Base-by-base conservation (phyloP, 2,113 vertebrate species). In the Urocitellus parryii region DNA sequence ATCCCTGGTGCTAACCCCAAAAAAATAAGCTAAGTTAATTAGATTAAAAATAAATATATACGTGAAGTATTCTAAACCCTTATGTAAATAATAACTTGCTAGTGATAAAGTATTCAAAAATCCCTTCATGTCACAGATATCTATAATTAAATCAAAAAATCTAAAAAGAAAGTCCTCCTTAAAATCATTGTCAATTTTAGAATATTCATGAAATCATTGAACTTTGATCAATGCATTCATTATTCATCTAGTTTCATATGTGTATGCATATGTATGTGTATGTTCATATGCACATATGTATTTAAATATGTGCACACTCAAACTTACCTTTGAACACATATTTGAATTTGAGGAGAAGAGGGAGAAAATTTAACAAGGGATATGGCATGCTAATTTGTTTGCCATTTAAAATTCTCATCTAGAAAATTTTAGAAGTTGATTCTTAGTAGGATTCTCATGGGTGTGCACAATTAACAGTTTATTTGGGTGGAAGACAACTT, bases 101-200 rank as follows among this genome's bases (percentile, higher is more conserved):
- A 96, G 18, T 68, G 18, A 65, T 65, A 92, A 29, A n/a, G 34
- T 81, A 79, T 58, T 90, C 29, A 92, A 96, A 78, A 11, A 74
- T 37, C 1, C 18, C 32, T 96, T 91, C 1, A 74, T 68, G 61
- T 83, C 45, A 95, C 5, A 61, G 29, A 95, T 96, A 85, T 92
- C 84, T 97, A 82, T 88, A 42, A 27, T 92, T 65, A 94, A 79
- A 14, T 42, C 53, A 51, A 82, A 90, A 97, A 91, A 77, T 94
- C 25, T 34, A 65, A 74, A 96, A 63, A 88, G 13, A 37, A 96
- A 94, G 11, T 4, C 27, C 25, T 91, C 65, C 70, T 17, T 80
- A 82, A 97, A 97, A 83, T 88, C 92, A 84, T 39, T 63, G 65
- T 82, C 4, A 72, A 74, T 45, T 97, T 89, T 92, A 1, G 51